A percentile compares a stretch with the other conserved stretches of the same genome.
Evolutionary conservation across 2,888 invertebrate genomes (phyloP).

Genomic region (Dolichopus griseipennis): DNA sequence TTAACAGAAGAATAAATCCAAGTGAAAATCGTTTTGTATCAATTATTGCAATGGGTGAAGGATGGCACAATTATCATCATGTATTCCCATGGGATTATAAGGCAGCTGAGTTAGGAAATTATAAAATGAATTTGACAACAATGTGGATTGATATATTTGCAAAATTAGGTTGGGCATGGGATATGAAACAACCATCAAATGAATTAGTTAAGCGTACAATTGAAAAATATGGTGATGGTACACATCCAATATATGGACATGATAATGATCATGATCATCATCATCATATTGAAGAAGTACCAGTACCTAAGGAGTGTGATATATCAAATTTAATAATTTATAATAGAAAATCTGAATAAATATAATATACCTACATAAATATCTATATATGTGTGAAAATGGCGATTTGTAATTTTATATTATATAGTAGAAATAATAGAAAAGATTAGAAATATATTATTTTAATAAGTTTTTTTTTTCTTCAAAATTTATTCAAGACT

Average conservation of each 20-base stretch:
- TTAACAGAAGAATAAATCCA: constrained; percentile 62
- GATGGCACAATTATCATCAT: constrained; percentile 93
- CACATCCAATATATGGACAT: constrained; percentile 29
- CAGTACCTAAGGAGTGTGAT: constrained; percentile 18
- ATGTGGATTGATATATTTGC: constrained; percentile 60
- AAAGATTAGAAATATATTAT: neutral
- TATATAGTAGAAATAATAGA: neutral
- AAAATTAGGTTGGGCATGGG: constrained; percentile 66
- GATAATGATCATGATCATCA: constrained; percentile 9
- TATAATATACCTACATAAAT: neutral
- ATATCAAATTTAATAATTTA: neutral
- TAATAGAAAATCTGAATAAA: neutral
- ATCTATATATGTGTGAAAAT: neutral
- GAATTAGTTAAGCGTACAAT: constrained; percentile 51
- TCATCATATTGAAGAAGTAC: constrained; percentile 20
- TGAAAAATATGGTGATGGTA: constrained; percentile 45
- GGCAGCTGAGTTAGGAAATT: constrained; percentile 71
- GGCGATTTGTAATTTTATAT: neutral
- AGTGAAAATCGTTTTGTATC: constrained; percentile 67
- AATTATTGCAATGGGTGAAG: constrained; percentile 68
- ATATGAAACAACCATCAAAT: constrained; percentile 57
- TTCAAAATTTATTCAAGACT: too few relatives aligned
- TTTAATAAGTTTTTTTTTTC: neutral
- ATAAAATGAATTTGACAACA: constrained; percentile 61
- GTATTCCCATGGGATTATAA: constrained; percentile 91